Evolutionary conservation across 2,113 vertebrate genomes (phyloP).

Genomic region (Burhinus bistriatus): DNA sequence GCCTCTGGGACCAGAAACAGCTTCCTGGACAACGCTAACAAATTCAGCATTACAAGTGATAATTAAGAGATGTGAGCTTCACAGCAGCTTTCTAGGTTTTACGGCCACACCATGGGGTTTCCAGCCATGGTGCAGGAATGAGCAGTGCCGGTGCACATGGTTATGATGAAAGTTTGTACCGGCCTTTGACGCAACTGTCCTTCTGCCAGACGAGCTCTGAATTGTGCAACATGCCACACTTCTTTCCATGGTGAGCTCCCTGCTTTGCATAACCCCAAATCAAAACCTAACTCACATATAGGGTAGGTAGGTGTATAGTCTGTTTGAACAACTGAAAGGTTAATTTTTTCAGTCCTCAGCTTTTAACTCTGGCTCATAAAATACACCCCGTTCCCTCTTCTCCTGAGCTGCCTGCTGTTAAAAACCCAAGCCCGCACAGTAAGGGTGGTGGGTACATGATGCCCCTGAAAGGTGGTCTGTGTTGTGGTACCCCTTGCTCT

Average conservation of each 20-base stretch:
- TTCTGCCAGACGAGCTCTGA: accelerated
- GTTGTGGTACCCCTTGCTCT: neutral
- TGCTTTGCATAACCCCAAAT: neutral
- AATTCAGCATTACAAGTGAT: neutral
- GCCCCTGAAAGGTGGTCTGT: accelerated
- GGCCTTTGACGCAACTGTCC: accelerated
- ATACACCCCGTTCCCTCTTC: accelerated
- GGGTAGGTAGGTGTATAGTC: accelerated
- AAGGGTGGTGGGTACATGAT: accelerated
- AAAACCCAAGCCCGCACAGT: neutral
- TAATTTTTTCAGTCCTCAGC: too few relatives aligned
- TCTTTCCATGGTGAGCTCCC: neutral
- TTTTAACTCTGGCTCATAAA: neutral
- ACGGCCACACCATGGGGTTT: accelerated
- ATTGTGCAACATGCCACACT: accelerated
- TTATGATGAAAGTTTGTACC: accelerated
- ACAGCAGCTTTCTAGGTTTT: neutral
- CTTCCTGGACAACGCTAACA: neutral
- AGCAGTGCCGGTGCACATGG: accelerated
- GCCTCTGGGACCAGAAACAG: neutral
- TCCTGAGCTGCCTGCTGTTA: neutral
- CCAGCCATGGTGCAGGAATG: accelerated
- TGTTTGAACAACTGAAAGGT: neutral
- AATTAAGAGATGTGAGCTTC: neutral
- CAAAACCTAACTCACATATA: accelerated